Evolutionary conservation across 2,113 vertebrate genomes (phyloP), one percentile per base, ranked within the genome.

Genomic region (Elachura formosa): DNA sequence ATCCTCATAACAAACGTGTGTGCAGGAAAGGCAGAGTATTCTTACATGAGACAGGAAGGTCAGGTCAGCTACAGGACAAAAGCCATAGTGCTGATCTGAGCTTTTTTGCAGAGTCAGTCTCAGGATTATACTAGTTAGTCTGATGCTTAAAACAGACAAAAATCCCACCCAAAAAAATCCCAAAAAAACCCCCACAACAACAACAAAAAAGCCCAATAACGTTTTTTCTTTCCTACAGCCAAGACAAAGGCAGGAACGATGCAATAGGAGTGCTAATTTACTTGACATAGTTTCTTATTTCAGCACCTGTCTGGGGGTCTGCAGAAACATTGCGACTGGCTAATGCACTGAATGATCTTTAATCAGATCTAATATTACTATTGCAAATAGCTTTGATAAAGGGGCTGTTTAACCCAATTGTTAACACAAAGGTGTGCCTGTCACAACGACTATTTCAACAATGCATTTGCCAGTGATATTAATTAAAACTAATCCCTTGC

Each of bases 331-430:
- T 87, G 83, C 92, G 89, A 87, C 84, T 58, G 81, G 64, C 76
- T 89, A 92, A 96, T 89, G 67, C n/a, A 16, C 63, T 2, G 77
- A 89, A 89, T 75, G 56, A 96, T 96, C 92, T 87, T 89, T 94
- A 96, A 95, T 96, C 96, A 96, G 91, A 69, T 75, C 51, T 36
- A 94, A 96, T 94, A 96, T 91, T 87, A 93, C n/a, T n/a, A 90
- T 88, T 91, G 87, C 75, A 93, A 96, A 97, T 95, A 87, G 89
- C 82, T 68, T 73, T 51, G 92, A 90, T 93, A 92, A 94, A 92
- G 56, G 66, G 49, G 45, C 51, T 90, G 59, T 91, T 95, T 95
- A 96, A 87, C 80, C 49, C 76, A 92, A 88, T 61, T 92, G 66
- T 67, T 94, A 96, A 78, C 67, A 95, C 55, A 96, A 84, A 96